A percentile compares a stretch with the other conserved stretches of the same genome.
Conservation (phyloP, 2,888 invertebrate species). For the Dexiosoma caninum region DNA sequence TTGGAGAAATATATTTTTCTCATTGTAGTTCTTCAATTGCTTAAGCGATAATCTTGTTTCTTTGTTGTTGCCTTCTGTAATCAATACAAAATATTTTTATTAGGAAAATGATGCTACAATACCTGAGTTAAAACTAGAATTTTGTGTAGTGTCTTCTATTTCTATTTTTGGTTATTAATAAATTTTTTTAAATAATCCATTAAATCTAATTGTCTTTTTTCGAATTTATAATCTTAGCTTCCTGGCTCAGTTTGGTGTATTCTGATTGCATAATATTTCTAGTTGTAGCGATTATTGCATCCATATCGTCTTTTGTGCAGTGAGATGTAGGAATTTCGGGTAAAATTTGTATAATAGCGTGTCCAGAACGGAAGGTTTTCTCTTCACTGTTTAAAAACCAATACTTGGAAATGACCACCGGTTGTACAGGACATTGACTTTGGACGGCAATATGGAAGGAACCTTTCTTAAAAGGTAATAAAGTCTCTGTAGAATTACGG, state of each 20-base stretch:
- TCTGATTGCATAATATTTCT: conserved; percentile 83
- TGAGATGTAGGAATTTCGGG: conserved; percentile 85
- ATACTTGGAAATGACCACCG: conserved; percentile 92
- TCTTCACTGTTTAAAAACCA: conserved; percentile 83
- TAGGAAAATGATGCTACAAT: conserved; percentile 52
- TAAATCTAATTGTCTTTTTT: conserved; percentile 65
- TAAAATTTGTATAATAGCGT: conserved; percentile 84
- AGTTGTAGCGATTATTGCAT: conserved; percentile 82
- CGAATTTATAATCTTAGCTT: conserved; percentile 68
- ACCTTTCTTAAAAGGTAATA: conserved; percentile 96
- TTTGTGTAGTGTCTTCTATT: not conserved
- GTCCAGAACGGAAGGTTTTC: conserved; percentile 84
- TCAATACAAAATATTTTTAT: conserved; percentile 30
- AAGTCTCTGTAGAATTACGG: conserved; percentile 84
- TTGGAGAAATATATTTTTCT: not conserved
- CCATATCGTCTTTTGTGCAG: conserved; percentile 82
- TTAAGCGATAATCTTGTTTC: conserved; percentile 21
- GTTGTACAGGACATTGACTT: conserved; percentile 90
- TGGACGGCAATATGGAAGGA: conserved; percentile 95
- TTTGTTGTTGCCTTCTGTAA: conserved; percentile 18
- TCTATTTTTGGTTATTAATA: not conserved
- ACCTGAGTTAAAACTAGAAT: conserved; percentile 60
- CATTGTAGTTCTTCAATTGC: not conserved
- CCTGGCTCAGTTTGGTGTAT: conserved; percentile 79
- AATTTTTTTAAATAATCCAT: not conserved